Conservation (phyloP, 2,113 vertebrate genomes). For the Budorcas taxicolor region DNA sequence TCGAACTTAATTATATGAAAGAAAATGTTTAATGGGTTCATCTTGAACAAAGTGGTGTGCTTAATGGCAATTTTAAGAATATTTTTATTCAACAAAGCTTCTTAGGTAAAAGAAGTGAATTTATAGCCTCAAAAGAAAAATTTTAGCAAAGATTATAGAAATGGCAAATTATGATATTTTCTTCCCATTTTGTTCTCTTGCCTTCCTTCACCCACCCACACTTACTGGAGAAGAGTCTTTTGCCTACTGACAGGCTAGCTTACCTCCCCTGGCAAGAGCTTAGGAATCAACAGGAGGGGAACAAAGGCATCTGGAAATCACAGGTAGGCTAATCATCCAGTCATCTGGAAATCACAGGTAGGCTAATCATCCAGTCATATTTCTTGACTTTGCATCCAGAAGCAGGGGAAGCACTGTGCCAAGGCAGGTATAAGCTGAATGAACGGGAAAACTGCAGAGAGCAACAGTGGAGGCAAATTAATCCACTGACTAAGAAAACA, state of each 20-base stretch:
- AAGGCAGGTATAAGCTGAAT: background rate
- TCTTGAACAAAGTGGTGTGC: background rate
- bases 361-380: background rate
- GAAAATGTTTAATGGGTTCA: background rate
- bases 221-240: background rate
- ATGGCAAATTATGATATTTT: constrained; percentile 2
- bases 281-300: background rate
- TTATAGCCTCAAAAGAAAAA: constrained; percentile 25
- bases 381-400: background rate
- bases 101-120: constrained; percentile 32
- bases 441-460: background rate
- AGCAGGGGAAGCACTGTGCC: too few relatives aligned
- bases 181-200: background rate
- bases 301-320: background rate
- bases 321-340: background rate
- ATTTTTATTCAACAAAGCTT: constrained; percentile 35
- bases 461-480: background rate
- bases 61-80: constrained; percentile 12
- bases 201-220: background rate
- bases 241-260: background rate
- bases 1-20: background rate
- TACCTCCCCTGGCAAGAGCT: background rate
- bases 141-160: constrained; percentile 6
- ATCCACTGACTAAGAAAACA: background rate
- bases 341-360: background rate